Conservation (phyloP, 2,113 vertebrate species). For the Balaenoptera acutorostrata region DNA sequence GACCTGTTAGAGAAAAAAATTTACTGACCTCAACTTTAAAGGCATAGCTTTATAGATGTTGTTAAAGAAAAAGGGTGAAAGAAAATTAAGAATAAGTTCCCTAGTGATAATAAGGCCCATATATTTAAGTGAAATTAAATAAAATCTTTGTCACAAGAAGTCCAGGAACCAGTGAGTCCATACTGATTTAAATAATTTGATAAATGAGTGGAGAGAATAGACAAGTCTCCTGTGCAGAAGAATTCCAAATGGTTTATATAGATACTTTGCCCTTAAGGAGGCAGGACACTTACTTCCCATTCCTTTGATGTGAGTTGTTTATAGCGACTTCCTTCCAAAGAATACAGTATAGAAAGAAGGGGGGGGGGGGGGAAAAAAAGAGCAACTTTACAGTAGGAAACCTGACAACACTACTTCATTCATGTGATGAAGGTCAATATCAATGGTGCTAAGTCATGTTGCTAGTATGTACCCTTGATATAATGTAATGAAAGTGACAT, state of each 20-base stretch:
- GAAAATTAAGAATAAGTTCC: background rate
- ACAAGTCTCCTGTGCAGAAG: background rate
- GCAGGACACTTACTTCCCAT: background rate
- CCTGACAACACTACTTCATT: background rate
- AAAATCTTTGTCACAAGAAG: background rate
- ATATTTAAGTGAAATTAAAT: background rate
- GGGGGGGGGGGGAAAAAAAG: fast-evolving
- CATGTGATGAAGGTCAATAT: background rate
- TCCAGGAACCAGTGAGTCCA: background rate
- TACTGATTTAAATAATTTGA: background rate
- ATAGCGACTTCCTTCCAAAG: background rate
- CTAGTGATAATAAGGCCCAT: background rate
- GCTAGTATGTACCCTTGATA: background rate
- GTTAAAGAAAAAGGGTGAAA: background rate
- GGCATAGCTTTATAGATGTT: background rate
- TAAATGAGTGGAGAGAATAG: background rate
- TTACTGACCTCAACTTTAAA: background rate
- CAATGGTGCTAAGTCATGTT: background rate
- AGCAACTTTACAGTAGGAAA: background rate
- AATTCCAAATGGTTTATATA: background rate
- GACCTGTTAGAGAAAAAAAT: background rate
- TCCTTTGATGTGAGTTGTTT: background rate
- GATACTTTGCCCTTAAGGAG: background rate
- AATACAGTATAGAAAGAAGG: background rate
- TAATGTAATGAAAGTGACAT: background rate